Percentiles rank a stretch among this genome's conserved stretches.
phyloP scores from a whole-genome alignment of 2,113 vertebrate genomes.

The Pedetes capensis region DNA sequence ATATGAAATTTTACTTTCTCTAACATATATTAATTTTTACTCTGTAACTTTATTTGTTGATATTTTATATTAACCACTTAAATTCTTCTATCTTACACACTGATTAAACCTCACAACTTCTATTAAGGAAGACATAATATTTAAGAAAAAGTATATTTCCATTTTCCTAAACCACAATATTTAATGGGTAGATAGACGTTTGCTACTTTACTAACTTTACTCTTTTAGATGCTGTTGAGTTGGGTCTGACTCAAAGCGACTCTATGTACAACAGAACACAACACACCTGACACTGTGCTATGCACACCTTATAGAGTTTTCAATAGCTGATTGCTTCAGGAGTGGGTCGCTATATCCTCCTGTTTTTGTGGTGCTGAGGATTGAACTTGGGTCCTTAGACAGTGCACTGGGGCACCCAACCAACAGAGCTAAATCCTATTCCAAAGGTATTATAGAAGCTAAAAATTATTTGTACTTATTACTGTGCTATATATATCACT shows the following conservation, averaged over 20 bases:
- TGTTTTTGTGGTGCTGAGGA: too few species aligned
- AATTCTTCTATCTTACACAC: neutral
- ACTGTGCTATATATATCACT: neutral
- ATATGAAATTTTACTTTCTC: neutral
- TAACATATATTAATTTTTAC: neutral
- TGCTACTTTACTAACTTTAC: neutral
- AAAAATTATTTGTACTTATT: neutral
- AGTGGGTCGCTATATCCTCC: too few species aligned
- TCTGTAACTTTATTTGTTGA: neutral
- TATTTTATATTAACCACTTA: neutral
- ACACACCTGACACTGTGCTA: too few species aligned
- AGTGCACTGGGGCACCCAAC: too few species aligned
- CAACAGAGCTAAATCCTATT: too few species aligned
- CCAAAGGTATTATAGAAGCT: neutral
- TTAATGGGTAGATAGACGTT: neutral
- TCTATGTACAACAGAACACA: too few species aligned
- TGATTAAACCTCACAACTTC: neutral
- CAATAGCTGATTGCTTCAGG: too few species aligned
- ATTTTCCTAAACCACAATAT: neutral
- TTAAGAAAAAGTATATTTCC: neutral
- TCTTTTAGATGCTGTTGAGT: too few species aligned
- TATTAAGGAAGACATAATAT: neutral
- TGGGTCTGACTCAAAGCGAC: too few species aligned
- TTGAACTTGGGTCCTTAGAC: too few species aligned
- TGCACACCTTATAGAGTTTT: too few species aligned